Evolutionary conservation across 1,140 invertebrate genomes (phyloP), one percentile per base, ranked within the genome.

Genomic region (Ylistrum balloti): DNA sequence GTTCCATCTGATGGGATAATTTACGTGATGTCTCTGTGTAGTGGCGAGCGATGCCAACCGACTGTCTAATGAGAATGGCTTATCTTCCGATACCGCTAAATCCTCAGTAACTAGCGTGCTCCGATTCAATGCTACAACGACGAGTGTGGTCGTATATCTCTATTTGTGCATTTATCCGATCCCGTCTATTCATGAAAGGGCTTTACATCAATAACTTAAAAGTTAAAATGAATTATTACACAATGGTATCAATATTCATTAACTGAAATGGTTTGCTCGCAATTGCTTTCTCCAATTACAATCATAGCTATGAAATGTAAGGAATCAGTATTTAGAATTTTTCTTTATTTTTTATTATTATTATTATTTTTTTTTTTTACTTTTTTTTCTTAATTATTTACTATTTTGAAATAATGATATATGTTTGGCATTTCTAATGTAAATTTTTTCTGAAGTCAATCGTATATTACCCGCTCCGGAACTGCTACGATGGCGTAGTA

Each of bases 1-100:
- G 56, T 74, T 74, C 56, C 56, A 74, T 74, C 56, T 74, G 56
- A 74, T 74, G 17, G 56, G 56, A n/a, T 74, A 74, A 74, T 74
- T 74, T 74, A 17, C 56, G 56, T 28, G 56, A 74, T 74, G 56
- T 74, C n/a, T 17, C 56, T 17, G 56, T 74, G 56, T 74, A 28
- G 56, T 74, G 56, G 56, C 56, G n/a, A 74, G 56, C 56, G 56
- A 74, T 74, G 9, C 56, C 56, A 9, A 74, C 9, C 22, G 56
- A 28, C 56, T 28, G n/a, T 74, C 56, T 74, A 74, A 74, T 74
- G 56, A 74, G 9, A 74, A n/a, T 5, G 56, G 56, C 5, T 74
- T 74, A 74, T 74, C 56, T 74, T 1, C 56, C 22, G 17, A n/a
- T 28, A 74, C 22, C 56, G 56, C 56, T 74, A 74, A 74, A 74